Evolutionary conservation across 2,113 vertebrate species (phyloP).

Genomic region (Emydura subglobosa): DNA sequence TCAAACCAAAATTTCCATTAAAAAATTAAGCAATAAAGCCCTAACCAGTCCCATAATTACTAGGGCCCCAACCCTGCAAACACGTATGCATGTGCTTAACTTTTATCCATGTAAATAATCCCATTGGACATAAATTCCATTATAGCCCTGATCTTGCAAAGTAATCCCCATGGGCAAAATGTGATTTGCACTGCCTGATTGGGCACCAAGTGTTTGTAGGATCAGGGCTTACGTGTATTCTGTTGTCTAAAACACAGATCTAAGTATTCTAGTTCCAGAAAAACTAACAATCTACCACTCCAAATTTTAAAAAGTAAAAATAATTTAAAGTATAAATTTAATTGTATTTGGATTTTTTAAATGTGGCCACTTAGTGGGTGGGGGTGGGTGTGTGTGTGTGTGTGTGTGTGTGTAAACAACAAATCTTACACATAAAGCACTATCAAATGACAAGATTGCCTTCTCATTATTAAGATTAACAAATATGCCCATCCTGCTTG

Average conservation of each 20-base stretch:
- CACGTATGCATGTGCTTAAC: rapidly evolving
- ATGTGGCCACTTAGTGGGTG: neutral
- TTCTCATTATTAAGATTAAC: neutral
- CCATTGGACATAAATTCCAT: neutral
- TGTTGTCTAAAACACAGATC: neutral
- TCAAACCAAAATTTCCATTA: neutral
- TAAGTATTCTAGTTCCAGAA: neutral
- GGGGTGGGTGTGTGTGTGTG: too few relatives aligned
- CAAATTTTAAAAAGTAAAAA: neutral
- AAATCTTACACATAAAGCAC: neutral
- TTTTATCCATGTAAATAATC: neutral
- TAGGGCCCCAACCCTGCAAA: neutral
- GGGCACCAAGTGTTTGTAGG: neutral
- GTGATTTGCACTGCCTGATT: neutral
- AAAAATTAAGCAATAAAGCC: neutral
- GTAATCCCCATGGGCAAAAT: neutral
- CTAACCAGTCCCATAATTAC: neutral
- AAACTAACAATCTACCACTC: neutral
- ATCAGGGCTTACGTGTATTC: neutral
- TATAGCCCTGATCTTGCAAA: neutral
- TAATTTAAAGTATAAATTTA: neutral
- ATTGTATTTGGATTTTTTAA: neutral
- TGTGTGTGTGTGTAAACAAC: neutral
- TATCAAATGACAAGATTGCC: neutral
- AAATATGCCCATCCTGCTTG: neutral